Evolutionary conservation across 2,888 invertebrate species (phyloP), one percentile per base, ranked within the genome.

Genomic region (Drosophila gaucha): DNA sequence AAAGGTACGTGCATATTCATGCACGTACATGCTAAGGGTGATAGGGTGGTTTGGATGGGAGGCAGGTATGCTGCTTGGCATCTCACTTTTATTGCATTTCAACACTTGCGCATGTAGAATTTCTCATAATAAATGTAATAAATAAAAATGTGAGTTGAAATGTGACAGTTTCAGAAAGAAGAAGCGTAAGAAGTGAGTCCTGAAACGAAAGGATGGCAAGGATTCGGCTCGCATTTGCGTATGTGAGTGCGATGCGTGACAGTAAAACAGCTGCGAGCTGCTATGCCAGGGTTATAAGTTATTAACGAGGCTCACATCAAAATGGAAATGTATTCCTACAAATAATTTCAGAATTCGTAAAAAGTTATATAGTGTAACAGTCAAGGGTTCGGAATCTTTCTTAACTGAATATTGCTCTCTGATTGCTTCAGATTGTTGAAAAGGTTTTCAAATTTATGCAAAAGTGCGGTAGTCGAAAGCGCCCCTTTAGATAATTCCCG

Each of bases 71-170:
- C 70, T 76, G 80, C 83, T 67, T 73, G 82, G 85, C 82, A 84
- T 84, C 85, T 87, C 89, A 87, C 86, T 88, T 83, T 83, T 83
- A 83, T 83, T 88, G 82, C 89, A 88, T 83, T 83, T 83, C 82
- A 83, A 83, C 82, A 83, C 88, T 83, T 87, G 85, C 85, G 82
- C 82, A 80, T 89, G 88, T 82, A 77, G 74, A 83, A 87, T 85
- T 88, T 89, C 87, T 87, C 87, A 83, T 83, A 83, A 83, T 89
- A 88, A 83, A 83, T 83, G 89, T 83, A 83, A 83, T 83, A 83
- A 83, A 83, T 83, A 83, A 83, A 88, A 88, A 78, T 80, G 85
- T 67, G 78, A 88, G 85, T 74, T 88, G 82, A 83, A 88, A 88
- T 88, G 89, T 85, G 89, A 88, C 82, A 88, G 82, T 88, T 82